Base-by-base conservation (phyloP, 2,113 vertebrate genomes). In the Sakesphorus luctuosus region DNA sequence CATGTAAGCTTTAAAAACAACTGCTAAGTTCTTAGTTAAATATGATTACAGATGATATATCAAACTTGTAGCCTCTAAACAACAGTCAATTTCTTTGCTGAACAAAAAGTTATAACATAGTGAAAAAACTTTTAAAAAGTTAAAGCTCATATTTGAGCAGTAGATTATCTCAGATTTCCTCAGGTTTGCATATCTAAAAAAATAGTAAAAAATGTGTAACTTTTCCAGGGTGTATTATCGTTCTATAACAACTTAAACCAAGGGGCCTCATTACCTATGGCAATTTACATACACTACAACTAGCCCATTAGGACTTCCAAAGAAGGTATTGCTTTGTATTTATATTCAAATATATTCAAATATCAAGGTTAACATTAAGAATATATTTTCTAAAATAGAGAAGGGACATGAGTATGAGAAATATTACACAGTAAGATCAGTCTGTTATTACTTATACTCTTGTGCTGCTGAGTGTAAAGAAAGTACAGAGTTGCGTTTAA, bases 261-360 rank as follows among this genome's bases (percentile, higher is more conserved):
- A 67, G 19, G 56, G 31, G 4, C 14, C 19, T 88, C 59, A 23
- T 49, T 36, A 61, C 4, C 17, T 28, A 6, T 44, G 11, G 15
- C 0, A 14, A 31, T 8, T 79, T 33, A 16, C 6, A 19, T 13
- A 56, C 1, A 28, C 3, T 47, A 7, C 6, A 15, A 40, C 5
- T 24, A 53, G 24, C 4, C 11, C 43, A 24, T 47, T 49, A 18
- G 56, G 17, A 33, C 26, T 73, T 36, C 26, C 74, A 61, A 74
- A 69, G 10, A 25, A 62, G n/a, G 11, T 28, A 31, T 13, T 43
- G 2, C 2, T n/a, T 65, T 76, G 31, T 13, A 38, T 83, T 79
- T 69, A 26, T 44, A 33, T 19, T 47, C 46, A 47, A 47, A 47
- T 21, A 47, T 47, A 43, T 43, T 53, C n/a, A 29, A 19, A 63